These are phyloP conservation scores for Pelecanoides urinatrix DNA, from an alignment of 2,113 vertebrate species.

Conservation along the genomic window DNA sequence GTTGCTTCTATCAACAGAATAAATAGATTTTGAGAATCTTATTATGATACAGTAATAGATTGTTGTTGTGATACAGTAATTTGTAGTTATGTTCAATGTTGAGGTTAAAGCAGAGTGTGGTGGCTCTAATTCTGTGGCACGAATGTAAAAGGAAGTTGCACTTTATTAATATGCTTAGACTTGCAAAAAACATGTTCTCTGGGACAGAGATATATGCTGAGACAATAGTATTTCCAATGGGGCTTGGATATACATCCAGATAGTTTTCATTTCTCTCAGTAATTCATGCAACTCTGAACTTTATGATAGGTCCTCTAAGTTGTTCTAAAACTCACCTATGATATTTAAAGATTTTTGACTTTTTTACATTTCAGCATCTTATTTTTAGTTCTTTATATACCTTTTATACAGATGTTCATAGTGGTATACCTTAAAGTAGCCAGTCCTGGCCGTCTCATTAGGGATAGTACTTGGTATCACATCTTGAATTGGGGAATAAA, in stretches of 20 bases:
- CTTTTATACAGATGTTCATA: not conserved
- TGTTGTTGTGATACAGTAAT: not conserved
- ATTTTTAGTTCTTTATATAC: conserved; percentile 22
- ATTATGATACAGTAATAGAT: not conserved
- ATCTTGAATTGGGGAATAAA: not conserved
- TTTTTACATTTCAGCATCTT: not conserved
- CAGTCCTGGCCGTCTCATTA: not conserved
- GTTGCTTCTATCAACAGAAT: not conserved
- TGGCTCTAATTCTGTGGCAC: not conserved
- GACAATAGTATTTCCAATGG: not conserved
- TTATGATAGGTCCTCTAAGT: not conserved
- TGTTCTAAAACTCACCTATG: not conserved
- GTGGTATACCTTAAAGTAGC: not conserved
- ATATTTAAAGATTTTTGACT: not conserved
- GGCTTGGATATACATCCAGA: not conserved
- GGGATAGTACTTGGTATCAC: not conserved
- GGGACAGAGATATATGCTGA: not conserved
- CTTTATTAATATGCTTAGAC: not conserved
- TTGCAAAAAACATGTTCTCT: not conserved
- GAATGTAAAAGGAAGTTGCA: not conserved
- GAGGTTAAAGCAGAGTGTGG: not conserved
- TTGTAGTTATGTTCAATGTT: not conserved
- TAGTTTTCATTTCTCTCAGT: not conserved
- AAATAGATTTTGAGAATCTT: not conserved
- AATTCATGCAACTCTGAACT: not conserved